These are phyloP conservation scores for Margaritifera margaritifera DNA, from an alignment of 2,888 invertebrate species.

Conservation along the genomic window DNA sequence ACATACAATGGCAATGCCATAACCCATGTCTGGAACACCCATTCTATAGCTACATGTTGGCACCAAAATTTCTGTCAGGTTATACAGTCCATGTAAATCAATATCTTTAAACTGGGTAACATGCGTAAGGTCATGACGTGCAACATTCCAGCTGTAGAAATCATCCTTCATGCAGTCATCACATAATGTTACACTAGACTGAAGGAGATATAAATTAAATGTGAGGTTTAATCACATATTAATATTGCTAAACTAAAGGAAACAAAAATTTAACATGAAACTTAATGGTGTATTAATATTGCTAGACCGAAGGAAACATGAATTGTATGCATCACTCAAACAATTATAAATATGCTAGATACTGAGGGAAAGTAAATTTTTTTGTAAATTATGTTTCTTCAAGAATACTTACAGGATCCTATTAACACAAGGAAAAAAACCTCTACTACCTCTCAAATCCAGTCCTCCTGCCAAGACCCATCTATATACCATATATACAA, in stretches of 20 bases:
- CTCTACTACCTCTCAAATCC: too few species aligned
- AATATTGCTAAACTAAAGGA: background rate
- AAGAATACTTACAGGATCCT: too few species aligned
- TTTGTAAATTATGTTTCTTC: too few species aligned
- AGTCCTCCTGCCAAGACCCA: too few species aligned
- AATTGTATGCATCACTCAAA: too few species aligned
- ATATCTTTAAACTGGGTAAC: conserved; percentile 43
- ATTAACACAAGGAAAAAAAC: too few species aligned
- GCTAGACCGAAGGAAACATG: too few species aligned
- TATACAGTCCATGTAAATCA: conserved; percentile 42
- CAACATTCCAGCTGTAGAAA: conserved; percentile 55
- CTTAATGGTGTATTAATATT: too few species aligned
- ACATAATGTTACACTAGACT: conserved; percentile 55
- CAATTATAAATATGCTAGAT: too few species aligned
- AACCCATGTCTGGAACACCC: conserved; percentile 91
- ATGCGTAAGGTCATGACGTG: conserved; percentile 37
- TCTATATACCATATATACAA: too few species aligned
- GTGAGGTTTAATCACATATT: background rate
- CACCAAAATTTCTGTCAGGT: conserved; percentile 85
- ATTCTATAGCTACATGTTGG: conserved; percentile 98
- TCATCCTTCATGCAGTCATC: conserved; percentile 59
- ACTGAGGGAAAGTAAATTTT: too few species aligned
- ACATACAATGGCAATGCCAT: conserved; percentile 87
- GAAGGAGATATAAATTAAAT: conserved; percentile 11
- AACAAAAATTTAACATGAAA: background rate